Evolutionary conservation across 2,113 vertebrate species (phyloP).

Genomic region (Climacteris rufus): DNA sequence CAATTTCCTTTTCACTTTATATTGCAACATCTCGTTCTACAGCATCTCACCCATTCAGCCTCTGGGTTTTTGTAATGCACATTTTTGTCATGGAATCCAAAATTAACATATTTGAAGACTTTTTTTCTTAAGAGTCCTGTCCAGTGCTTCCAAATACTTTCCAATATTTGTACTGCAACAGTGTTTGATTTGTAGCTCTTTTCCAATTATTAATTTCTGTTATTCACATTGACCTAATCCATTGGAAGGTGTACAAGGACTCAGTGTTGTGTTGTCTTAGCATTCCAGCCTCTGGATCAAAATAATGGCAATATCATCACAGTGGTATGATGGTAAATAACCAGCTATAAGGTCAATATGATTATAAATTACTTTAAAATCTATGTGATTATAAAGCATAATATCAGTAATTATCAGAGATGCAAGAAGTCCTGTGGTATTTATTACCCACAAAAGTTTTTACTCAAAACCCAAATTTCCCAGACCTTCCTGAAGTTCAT

Average conservation of each 20-base stretch:
- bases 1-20: not conserved
- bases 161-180: not conserved
- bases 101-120: not conserved
- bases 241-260: not conserved
- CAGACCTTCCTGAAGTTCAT: not conserved
- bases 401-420: not conserved
- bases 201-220: not conserved
- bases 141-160: not conserved
- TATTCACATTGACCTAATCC: not conserved
- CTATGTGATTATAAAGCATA: not conserved
- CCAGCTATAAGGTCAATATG: not conserved
- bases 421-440: not conserved
- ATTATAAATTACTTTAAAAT: not conserved
- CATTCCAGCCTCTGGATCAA: not conserved
- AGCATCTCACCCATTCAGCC: not conserved
- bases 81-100: not conserved
- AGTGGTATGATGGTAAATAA: not conserved
- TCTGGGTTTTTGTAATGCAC: not conserved
- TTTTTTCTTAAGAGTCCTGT: not conserved
- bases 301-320: not conserved
- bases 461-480: not conserved
- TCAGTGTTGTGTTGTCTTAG: not conserved
- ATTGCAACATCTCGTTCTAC: not conserved
- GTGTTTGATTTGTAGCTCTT: not conserved
- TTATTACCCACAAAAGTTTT: not conserved